Conservation (phyloP, 2,888 invertebrate species). For the Cerastis leucographa region DNA sequence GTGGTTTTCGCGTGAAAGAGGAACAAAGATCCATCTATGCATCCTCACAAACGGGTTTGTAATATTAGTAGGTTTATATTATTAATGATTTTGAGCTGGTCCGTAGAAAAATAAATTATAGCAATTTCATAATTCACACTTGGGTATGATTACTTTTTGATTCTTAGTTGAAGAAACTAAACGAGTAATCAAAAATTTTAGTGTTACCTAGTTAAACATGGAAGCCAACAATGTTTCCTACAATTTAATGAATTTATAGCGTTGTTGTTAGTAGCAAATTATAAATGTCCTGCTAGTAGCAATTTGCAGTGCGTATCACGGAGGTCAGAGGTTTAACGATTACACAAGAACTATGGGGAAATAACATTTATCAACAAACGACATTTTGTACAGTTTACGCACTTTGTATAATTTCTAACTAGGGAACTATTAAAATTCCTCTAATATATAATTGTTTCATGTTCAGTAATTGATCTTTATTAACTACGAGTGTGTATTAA, state of each 20-base stretch:
- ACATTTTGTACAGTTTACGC: constrained; percentile 20
- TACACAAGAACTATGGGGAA: constrained; percentile 42
- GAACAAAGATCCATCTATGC: no score
- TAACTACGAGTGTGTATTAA: background rate
- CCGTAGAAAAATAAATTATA: background rate
- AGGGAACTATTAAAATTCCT: background rate
- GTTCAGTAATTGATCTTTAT: background rate
- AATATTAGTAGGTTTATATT: no score
- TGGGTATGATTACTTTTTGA: background rate
- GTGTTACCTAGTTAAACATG: background rate
- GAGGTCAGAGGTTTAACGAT: constrained; percentile 34
- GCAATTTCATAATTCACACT: background rate
- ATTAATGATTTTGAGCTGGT: background rate
- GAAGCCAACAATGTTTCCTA: background rate
- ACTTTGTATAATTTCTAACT: background rate
- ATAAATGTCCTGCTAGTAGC: constrained; percentile 32
- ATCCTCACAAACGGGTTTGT: no score
- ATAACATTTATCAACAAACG: constrained; percentile 26
- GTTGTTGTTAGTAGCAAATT: constrained; percentile 12
- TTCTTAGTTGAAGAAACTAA: background rate
- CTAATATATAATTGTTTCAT: no score
- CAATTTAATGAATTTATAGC: background rate
- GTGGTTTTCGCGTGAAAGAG: no score
- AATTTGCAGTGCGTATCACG: constrained; percentile 37
- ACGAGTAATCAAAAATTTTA: background rate